Evolutionary conservation across 2,888 invertebrate genomes (phyloP), one percentile per base, ranked within the genome.

Genomic region (Aleiodes testaceus): DNA sequence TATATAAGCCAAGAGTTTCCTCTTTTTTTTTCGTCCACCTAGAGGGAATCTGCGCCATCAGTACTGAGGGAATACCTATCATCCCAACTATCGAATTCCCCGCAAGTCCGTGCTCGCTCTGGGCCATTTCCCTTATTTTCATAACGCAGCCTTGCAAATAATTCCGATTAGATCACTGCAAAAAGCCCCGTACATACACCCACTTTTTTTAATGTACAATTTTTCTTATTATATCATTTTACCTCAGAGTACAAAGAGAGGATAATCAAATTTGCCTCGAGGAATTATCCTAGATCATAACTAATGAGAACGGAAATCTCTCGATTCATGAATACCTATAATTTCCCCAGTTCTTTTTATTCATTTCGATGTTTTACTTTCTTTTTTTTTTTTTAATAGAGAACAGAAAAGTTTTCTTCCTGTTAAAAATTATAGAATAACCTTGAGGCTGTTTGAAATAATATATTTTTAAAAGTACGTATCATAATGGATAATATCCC

Each of bases 281-380:
- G 70, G 65, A 59, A 42, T 70, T 45, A 55, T 70, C 45, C 65
- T 70, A 66, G 70, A 70, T 70, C 65, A 70, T 70, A 70, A 70
- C 55, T 70, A 70, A 65, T 66, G 65, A 70, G 70, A 70, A 59
- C 70, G 70, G 65, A 70, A 70, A 70, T 66, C n/a, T 70, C 65
- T 70, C 50, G 50, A 65, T 65, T 65, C 50, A 12, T 63, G 63
- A 69, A 69, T 69, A 69, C 69, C 69, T 64, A 69, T 69, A 69
- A 69, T 69, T 69, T 69, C 26, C 47, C 63, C n/a, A 14, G 7
- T 55, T 55, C 30, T 55, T 44, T 20, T 61, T 18, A 16, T 45
- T 36, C 64, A 22, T 14, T 14, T 18, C 22, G n/a, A 22, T 45
- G 1, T 3, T 45, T 45, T 45, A n/a, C n/a, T n/a, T 3, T 12